phyloP scores from a whole-genome alignment of 2,797 vertebrate species.

The Spheniscus humboldti region DNA sequence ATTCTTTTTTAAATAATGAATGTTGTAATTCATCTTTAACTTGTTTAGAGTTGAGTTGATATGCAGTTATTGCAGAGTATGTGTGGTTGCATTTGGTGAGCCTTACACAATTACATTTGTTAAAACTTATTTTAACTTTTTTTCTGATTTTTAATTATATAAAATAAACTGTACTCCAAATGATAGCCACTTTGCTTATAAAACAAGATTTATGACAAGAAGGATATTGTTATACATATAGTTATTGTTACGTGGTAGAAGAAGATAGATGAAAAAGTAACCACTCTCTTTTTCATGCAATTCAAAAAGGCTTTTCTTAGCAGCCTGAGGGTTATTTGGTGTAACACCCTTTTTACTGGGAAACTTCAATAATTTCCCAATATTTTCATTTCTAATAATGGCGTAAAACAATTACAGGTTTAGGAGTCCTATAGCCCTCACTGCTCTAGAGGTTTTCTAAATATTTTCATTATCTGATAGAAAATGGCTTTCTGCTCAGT shows the following conservation, averaged over 20 bases:
- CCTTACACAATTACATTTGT: not conserved
- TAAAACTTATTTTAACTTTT: not conserved
- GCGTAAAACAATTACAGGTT: slow-evolving; percentile 60
- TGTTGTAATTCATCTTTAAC: not conserved
- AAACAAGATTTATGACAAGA: not conserved
- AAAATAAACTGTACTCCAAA: not conserved
- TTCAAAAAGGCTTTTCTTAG: not conserved
- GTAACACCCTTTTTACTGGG: not conserved
- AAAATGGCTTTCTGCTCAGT: slow-evolving; percentile 77
- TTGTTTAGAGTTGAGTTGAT: not conserved
- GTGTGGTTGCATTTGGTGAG: not conserved
- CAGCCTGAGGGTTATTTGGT: not conserved
- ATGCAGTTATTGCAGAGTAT: not conserved
- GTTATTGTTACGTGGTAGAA: not conserved
- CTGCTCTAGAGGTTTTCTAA: slow-evolving; percentile 65
- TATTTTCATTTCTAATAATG: slow-evolving; percentile 52
- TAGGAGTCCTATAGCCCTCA: slow-evolving; percentile 58
- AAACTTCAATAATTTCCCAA: slow-evolving; percentile 8
- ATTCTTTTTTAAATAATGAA: not conserved
- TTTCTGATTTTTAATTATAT: not conserved
- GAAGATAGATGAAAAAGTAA: not conserved
- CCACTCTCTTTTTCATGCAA: not conserved
- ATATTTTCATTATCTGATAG: slow-evolving; percentile 70
- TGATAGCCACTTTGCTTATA: not conserved
- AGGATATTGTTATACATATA: not conserved